Percentiles rank a stretch among this genome's conserved stretches.
Evolutionary conservation across 1,140 invertebrate species (phyloP).

Genomic region (Bombyx mandarina): DNA sequence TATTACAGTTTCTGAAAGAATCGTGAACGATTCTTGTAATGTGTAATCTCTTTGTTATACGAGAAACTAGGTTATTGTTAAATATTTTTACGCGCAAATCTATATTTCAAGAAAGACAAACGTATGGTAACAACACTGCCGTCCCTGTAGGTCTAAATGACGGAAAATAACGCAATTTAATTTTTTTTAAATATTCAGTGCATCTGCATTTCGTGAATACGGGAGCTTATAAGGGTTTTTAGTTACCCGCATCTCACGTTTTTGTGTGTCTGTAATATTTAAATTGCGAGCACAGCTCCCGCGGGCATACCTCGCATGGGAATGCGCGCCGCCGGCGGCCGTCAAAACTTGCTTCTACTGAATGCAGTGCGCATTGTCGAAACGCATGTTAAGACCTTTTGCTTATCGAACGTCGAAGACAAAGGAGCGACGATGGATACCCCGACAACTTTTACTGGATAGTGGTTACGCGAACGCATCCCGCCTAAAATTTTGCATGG

Average conservation of each 20-base stretch:
- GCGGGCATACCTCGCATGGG: constrained; percentile 64
- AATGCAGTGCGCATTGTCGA: constrained; percentile 51
- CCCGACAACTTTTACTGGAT: constrained; percentile 50
- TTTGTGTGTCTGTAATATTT: constrained; percentile 67
- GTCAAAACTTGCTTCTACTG: constrained; percentile 60
- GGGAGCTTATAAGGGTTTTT: constrained; percentile 58
- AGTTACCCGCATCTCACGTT: constrained; percentile 63
- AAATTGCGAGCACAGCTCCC: constrained; percentile 64
- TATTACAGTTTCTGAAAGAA: neutral
- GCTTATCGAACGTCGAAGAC: constrained; percentile 38
- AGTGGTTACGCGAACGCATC: constrained; percentile 59
- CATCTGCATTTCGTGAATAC: constrained; percentile 48
- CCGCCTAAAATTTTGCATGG: constrained; percentile 69
- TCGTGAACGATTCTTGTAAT: no score
- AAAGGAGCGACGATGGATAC: constrained; percentile 48
- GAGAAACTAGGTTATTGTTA: no score
- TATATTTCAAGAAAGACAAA: no score
- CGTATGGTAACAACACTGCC: no score
- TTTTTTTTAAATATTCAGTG: constrained; percentile 23
- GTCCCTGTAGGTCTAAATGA: no score
- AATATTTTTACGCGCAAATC: no score
- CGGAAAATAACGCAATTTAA: no score
- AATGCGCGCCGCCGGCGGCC: constrained; percentile 56
- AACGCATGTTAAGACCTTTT: constrained; percentile 36
- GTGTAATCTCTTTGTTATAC: no score